phyloP scores from a whole-genome alignment of 2,113 vertebrate species.

The Apodemus speciosus region DNA sequence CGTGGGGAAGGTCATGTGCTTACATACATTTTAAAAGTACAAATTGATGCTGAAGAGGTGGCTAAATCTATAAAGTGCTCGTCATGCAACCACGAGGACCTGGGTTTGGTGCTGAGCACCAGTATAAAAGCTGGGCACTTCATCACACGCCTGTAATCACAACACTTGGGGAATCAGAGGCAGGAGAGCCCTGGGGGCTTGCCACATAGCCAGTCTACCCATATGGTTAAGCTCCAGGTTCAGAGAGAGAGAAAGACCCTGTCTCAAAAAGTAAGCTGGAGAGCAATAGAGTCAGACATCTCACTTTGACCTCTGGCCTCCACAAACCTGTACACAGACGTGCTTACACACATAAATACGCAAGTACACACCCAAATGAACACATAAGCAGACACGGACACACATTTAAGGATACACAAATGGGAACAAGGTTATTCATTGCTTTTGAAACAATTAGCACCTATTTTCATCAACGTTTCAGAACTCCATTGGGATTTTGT shows the following conservation, averaged over 20 bases:
- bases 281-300: background rate
- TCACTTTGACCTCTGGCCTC: background rate
- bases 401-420: slow-evolving; percentile 13
- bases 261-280: background rate
- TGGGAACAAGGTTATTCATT: background rate
- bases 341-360: background rate
- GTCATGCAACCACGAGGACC: background rate
- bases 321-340: background rate
- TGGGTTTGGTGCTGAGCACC: background rate
- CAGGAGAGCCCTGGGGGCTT: too few relatives aligned
- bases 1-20: background rate
- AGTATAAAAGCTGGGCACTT: too few relatives aligned
- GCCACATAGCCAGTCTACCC: background rate
- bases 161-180: too few relatives aligned
- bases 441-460: background rate
- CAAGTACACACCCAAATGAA: background rate
- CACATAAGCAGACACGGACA: background rate
- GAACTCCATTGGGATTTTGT: slow-evolving; percentile 2
- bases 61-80: background rate
- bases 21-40: background rate
- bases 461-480: background rate
- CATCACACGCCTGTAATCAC: background rate
- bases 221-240: too few relatives aligned
- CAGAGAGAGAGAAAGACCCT: background rate
- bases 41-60: too few relatives aligned